Conservation (phyloP, 2,888 invertebrate genomes). For the Agrotis puta region DNA sequence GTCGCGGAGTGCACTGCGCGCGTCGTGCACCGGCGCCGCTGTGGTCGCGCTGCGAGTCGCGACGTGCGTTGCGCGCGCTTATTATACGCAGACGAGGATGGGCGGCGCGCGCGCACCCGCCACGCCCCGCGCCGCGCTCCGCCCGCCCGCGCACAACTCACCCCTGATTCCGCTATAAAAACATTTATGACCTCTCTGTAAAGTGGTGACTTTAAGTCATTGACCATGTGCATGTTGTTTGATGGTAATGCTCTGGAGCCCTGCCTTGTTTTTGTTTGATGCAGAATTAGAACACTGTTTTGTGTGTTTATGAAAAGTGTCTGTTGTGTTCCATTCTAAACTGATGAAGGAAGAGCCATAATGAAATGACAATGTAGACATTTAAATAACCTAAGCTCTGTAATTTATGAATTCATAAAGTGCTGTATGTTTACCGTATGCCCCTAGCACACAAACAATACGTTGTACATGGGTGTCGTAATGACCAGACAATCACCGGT, state of each 20-base stretch:
- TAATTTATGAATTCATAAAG: not conserved
- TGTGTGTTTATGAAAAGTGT: conserved; percentile 32
- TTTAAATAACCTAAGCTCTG: conserved; percentile 10
- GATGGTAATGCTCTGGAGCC: conserved; percentile 38
- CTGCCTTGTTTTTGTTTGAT: conserved; percentile 47
- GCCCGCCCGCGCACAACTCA: conserved; percentile 74
- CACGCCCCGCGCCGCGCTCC: conserved; percentile 83
- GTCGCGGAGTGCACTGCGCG: conserved; percentile 63
- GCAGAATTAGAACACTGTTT: conserved; percentile 50
- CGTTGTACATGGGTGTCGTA: conserved; percentile 21
- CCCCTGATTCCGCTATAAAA: conserved; percentile 65
- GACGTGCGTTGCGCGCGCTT: conserved; percentile 79
- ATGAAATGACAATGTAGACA: conserved; percentile 13
- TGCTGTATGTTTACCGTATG: not conserved
- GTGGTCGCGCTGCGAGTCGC: conserved; percentile 70
- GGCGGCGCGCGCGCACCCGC: conserved; percentile 82
- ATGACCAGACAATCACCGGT: conserved; percentile 20
- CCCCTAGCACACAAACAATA: not conserved
- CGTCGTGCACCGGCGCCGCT: conserved; percentile 76
- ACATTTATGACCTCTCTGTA: conserved; percentile 63
- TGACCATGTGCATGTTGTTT: conserved; percentile 59
- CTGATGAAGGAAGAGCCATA: conserved; percentile 22
- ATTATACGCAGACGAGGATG: conserved; percentile 75
- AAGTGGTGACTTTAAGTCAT: conserved; percentile 61
- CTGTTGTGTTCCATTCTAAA: conserved; percentile 26